These are phyloP conservation scores for Sitta europaea DNA, from an alignment of 2,113 vertebrate species.

Conservation along the genomic window DNA sequence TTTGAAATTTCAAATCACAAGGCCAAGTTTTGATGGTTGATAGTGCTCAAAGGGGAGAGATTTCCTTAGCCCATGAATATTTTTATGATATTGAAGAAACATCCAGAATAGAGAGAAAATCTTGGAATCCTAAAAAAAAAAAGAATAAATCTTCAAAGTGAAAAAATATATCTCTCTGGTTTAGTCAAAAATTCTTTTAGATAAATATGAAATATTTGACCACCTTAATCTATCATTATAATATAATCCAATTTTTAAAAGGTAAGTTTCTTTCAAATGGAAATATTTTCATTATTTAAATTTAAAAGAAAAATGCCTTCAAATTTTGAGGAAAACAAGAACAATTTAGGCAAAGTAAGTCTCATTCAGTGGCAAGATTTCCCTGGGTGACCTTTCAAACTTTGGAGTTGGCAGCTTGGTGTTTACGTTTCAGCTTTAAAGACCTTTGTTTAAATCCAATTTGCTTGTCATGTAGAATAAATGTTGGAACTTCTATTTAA, in stretches of 20 bases:
- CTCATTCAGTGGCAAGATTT: not conserved
- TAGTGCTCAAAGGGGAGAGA: not conserved
- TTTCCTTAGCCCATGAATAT: not conserved
- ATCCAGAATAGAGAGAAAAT: not conserved
- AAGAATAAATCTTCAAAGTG: not conserved
- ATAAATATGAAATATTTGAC: not conserved
- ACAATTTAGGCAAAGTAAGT: not conserved
- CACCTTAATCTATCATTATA: not conserved
- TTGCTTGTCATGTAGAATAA: constrained; percentile 59
- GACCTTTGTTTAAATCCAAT: constrained; percentile 47
- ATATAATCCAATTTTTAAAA: not conserved
- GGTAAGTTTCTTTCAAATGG: not conserved
- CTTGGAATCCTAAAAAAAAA: not conserved
- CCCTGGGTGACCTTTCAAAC: not conserved
- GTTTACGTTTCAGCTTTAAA: constrained; percentile 53
- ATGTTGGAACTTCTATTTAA: constrained; percentile 26
- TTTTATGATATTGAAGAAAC: not conserved
- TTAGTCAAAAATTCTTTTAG: not conserved
- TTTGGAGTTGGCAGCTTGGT: not conserved
- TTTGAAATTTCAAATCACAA: constrained; percentile 49
- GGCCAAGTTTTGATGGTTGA: not conserved
- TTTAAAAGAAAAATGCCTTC: not conserved
- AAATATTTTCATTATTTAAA: not conserved
- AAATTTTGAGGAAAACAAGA: not conserved
- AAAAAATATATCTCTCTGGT: not conserved